Percentiles rank a stretch among this genome's conserved stretches.
phyloP scores from a whole-genome alignment of 92 coral and sea anemone species.

The Meandrina meandrites region DNA sequence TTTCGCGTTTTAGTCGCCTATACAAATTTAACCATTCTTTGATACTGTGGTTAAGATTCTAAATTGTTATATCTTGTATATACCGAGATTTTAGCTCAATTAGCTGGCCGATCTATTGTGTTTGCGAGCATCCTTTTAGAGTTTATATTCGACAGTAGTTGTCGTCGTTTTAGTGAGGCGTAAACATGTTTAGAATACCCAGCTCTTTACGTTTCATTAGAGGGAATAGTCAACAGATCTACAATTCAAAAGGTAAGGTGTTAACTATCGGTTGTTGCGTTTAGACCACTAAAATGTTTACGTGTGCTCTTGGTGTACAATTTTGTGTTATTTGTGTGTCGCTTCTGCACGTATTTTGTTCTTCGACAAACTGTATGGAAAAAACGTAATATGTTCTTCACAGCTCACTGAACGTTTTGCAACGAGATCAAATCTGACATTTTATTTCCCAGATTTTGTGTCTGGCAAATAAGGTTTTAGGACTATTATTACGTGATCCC shows the following conservation, averaged over 20 bases:
- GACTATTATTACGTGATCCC: neutral
- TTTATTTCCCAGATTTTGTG: neutral
- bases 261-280: neutral
- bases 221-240: constrained; percentile 49
- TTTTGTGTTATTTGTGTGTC: neutral
- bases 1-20: constrained; percentile 4
- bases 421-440: neutral
- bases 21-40: neutral
- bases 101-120: constrained; percentile 3
- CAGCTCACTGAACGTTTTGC: neutral
- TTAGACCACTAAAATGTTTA: neutral
- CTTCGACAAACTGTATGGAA: neutral
- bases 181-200: constrained; percentile 52
- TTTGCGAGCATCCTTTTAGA: neutral
- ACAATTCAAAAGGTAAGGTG: constrained; percentile 53
- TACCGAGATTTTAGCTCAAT: constrained; percentile 3
- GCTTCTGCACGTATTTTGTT: neutral
- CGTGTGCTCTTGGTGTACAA: neutral
- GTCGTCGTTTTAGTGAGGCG: neutral
- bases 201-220: constrained; percentile 45
- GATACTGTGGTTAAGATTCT: constrained; percentile 11
- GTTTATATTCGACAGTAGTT: neutral
- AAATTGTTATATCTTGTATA: constrained; percentile 9
- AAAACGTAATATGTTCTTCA: neutral
- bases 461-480: neutral